phyloP scores from a whole-genome alignment of 2,113 vertebrate species.

The Ochotona princeps region DNA sequence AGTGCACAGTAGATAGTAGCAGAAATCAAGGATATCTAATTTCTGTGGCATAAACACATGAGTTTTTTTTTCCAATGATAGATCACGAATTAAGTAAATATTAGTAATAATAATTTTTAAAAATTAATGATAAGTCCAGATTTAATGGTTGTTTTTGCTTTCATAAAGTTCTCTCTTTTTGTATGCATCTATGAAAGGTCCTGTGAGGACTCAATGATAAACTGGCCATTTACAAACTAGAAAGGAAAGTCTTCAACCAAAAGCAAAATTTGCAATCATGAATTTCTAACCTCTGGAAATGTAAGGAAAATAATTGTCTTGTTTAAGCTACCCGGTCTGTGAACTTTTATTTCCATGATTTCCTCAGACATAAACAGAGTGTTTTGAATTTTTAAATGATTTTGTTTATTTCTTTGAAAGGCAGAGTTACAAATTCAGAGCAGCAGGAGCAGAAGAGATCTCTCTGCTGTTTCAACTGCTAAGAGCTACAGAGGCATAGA shows the following conservation, averaged over 20 bases:
- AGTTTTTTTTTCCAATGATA: too few species aligned
- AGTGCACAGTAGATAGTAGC: not conserved
- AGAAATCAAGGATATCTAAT: not conserved
- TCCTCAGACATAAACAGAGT: too few species aligned
- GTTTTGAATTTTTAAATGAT: too few species aligned
- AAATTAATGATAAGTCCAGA: not conserved
- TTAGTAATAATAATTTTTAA: not conserved
- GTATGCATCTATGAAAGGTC: too few species aligned
- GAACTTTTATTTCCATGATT: not conserved
- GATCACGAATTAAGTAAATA: not conserved
- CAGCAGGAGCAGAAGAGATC: too few species aligned
- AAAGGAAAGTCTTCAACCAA: not conserved
- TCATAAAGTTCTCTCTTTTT: not conserved
- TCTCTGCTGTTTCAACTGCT: too few species aligned
- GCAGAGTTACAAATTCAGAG: too few species aligned
- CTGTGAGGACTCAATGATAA: not conserved
- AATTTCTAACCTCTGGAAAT: not conserved
- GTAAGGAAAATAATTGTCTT: not conserved
- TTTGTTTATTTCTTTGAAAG: too few species aligned
- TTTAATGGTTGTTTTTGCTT: not conserved
- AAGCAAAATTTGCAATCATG: not conserved
- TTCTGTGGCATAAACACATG: not conserved
- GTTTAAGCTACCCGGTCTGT: not conserved
- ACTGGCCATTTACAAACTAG: not conserved
- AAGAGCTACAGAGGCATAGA: too few species aligned